A percentile compares a stretch with the other conserved stretches of the same genome.
Evolutionary conservation across 2,797 vertebrate genomes (phyloP).

Genomic region (Prunella strophiata): DNA sequence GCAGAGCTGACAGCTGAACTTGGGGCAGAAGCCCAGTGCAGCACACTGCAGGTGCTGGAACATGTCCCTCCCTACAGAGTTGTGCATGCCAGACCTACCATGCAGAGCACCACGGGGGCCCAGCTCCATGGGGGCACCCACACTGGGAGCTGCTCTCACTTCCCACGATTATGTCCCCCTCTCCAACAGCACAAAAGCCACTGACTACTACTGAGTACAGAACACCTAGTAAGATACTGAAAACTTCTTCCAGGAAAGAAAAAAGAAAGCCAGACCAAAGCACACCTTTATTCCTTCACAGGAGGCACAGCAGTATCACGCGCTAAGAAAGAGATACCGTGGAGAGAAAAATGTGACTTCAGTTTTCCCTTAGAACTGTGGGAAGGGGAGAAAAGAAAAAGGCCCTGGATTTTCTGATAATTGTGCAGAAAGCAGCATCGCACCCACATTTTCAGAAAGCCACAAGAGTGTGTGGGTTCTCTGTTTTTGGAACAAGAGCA

Average conservation of each 20-base stretch:
- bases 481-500: constrained; percentile 52
- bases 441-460: constrained; percentile 45
- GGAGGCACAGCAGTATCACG: fast-evolving
- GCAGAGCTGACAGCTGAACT: background rate
- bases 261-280: background rate
- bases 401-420: background rate
- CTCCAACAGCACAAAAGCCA: background rate
- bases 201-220: background rate
- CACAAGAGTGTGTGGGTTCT: constrained; percentile 21
- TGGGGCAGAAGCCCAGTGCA: background rate
- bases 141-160: background rate
- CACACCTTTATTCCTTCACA: background rate
- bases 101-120: background rate
- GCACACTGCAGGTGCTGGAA: background rate
- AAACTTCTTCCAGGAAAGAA: background rate
- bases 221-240: background rate
- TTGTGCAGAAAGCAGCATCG: background rate
- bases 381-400: background rate
- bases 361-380: background rate
- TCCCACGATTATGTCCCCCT: background rate
- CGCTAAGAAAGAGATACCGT: background rate
- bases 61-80: fast-evolving
- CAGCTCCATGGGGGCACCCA: background rate
- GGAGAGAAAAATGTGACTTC: background rate
- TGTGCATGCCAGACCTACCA: fast-evolving